A percentile compares a stretch with the other conserved stretches of the same genome.
Evolutionary conservation across 1,140 invertebrate genomes (phyloP).

Genomic region (Maniola jurtina): DNA sequence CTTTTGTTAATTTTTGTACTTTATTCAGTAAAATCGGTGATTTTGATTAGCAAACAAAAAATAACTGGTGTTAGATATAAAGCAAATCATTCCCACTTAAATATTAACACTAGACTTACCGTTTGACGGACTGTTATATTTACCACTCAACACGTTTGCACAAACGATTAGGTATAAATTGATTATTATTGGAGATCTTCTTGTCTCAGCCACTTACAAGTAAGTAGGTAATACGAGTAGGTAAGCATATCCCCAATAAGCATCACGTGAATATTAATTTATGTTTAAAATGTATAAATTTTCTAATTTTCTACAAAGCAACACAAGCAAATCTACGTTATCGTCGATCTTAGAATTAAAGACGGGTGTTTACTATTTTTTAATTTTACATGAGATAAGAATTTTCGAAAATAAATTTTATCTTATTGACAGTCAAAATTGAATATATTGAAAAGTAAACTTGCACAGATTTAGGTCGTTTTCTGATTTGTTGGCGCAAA

Average conservation of each 20-base stretch:
- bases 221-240: background rate
- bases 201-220: background rate
- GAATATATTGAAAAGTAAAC: too few relatives aligned
- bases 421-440: too few relatives aligned
- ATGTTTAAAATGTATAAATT: background rate
- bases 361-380: background rate
- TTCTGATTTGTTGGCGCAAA: too few relatives aligned
- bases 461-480: too few relatives aligned
- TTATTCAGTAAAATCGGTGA: too few relatives aligned
- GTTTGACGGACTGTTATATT: background rate
- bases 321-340: conserved; percentile 12
- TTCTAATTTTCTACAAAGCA: conserved; percentile 1
- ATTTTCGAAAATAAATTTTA: too few relatives aligned
- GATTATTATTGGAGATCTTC: background rate
- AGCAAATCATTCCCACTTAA: conserved; percentile 30
- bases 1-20: too few relatives aligned
- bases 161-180: background rate
- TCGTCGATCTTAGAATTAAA: conserved; percentile 3
- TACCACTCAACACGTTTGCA: background rate
- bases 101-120: conserved; percentile 16
- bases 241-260: background rate
- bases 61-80: conserved; percentile 26
- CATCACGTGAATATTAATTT: background rate
- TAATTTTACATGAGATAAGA: background rate
- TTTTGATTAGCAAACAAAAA: background rate